Conservation (phyloP, 2,797 vertebrate species). For the Pterois miles region DNA sequence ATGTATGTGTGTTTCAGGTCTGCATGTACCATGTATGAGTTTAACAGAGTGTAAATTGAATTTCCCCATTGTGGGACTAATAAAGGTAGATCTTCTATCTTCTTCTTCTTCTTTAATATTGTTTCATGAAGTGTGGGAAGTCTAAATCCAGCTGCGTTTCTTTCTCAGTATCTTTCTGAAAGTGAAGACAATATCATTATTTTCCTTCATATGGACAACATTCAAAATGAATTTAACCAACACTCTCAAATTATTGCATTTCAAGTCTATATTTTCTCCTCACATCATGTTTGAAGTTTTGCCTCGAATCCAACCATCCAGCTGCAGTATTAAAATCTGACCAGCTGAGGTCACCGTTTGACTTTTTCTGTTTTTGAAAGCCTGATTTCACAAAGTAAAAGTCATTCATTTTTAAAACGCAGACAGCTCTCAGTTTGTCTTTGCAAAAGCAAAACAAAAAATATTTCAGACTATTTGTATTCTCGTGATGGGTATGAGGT, state of each 20-base stretch:
- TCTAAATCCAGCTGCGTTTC: not conserved
- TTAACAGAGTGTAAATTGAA: too few species aligned
- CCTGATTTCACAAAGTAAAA: not conserved
- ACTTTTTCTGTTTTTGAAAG: not conserved
- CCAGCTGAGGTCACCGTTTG: constrained; percentile 2
- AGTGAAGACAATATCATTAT: not conserved
- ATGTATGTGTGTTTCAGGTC: too few species aligned
- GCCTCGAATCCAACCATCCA: not conserved
- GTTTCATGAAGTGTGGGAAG: not conserved
- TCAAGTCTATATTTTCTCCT: not conserved
- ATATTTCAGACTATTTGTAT: not conserved
- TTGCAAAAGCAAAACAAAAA: not conserved
- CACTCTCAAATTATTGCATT: not conserved
- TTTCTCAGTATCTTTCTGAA: not conserved
- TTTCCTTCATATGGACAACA: not conserved
- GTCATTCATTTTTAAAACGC: not conserved
- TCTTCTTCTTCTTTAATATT: too few species aligned
- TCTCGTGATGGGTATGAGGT: not conserved
- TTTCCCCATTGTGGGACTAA: too few species aligned
- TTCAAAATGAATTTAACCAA: not conserved
- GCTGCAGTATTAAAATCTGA: not conserved
- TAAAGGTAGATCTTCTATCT: too few species aligned
- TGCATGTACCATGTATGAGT: too few species aligned
- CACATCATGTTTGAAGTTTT: not conserved
- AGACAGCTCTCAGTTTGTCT: not conserved